Conservation (phyloP, 2,797 vertebrate genomes). For the Vultur gryphus region DNA sequence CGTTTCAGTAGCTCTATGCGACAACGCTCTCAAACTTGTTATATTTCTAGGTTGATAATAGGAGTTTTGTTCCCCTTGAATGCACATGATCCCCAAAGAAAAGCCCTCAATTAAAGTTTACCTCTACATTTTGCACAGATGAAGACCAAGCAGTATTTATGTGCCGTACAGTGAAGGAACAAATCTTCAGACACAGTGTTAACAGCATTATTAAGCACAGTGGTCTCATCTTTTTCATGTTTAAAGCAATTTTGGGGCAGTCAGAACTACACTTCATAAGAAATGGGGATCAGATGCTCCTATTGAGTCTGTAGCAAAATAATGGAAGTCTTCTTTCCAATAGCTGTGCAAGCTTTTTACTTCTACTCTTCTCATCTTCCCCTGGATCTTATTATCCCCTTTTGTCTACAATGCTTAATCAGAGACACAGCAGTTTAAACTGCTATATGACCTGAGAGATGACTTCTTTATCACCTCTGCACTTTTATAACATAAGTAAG, state of each 20-base stretch:
- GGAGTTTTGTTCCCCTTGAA: conserved; percentile 50
- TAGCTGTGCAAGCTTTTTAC: conserved; percentile 63
- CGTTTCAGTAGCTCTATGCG: conserved; percentile 36
- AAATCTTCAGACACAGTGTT: conserved; percentile 29
- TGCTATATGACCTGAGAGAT: conserved; percentile 34
- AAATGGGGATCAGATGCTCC: conserved; percentile 50
- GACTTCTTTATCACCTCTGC: conserved; percentile 58
- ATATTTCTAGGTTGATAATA: conserved; percentile 63
- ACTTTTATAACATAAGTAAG: conserved; percentile 57
- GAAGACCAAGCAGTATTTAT: conserved; percentile 53
- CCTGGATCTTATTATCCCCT: conserved; percentile 57
- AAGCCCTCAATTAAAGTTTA: conserved; percentile 66
- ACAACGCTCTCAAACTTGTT: conserved; percentile 43
- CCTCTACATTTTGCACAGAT: conserved; percentile 26
- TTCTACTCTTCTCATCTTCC: conserved; percentile 58
- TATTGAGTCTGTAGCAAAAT: conserved; percentile 53
- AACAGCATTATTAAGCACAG: conserved; percentile 48
- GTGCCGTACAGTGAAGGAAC: not conserved
- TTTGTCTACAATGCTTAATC: conserved; percentile 59
- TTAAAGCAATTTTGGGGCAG: conserved; percentile 57
- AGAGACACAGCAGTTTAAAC: conserved; percentile 42
- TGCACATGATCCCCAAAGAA: conserved; percentile 56
- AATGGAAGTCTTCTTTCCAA: conserved; percentile 49
- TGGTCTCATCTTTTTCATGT: conserved; percentile 61
- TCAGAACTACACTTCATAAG: conserved; percentile 46